Evolutionary conservation across 1,140 invertebrate species (phyloP), one percentile per base, ranked within the genome.

Genomic region (Ostrea denselamellosa): DNA sequence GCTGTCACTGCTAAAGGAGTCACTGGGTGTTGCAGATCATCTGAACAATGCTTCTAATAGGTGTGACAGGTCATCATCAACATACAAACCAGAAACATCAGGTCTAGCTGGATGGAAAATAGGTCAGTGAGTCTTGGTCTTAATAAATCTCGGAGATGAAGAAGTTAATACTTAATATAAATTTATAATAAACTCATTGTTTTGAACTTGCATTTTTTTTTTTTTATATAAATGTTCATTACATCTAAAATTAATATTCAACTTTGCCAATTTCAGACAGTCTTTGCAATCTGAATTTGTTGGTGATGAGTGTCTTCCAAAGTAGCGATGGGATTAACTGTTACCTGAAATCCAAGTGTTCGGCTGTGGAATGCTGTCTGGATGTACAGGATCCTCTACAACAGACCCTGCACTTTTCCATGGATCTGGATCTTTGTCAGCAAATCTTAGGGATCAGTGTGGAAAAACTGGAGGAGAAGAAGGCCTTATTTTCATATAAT

Each of bases 331-430:
- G 28, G 28, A 85, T 85, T 17, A 85, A 28, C 83, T 87, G 86
- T 87, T 28, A 83, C 68, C 81, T 87, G 54, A 17, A 22, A 7
- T 12, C 53, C 44, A 77, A 87, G 71, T 87, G 86, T 62, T 83
- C 86, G 44, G 86, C 53, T 8, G 53, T 87, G 44, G 77, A 87
- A 3, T 87, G 86, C 54, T 87, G 86, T 62, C 17, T 87, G 19
- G 86, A 87, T 62, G 54, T 83, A 12, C 19, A 87, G n/a, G 81
- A 87, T 51, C 52, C 81, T 0, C 52, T 87, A 44, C 86, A 87
- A 34, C 77, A 82, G 34, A 83, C 53, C 19, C 22, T 87, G 0
- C 54, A 65, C 22, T 54, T 87, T 0, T 58, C 62, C 25, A 8
- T 87, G 19, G 81, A 87, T 25, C 14, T 87, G 5, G 54, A 87